A percentile compares a stretch with the other conserved stretches of the same genome.
phyloP scores from a whole-genome alignment of 2,888 invertebrate genomes.

The Perithous albicinctus region DNA sequence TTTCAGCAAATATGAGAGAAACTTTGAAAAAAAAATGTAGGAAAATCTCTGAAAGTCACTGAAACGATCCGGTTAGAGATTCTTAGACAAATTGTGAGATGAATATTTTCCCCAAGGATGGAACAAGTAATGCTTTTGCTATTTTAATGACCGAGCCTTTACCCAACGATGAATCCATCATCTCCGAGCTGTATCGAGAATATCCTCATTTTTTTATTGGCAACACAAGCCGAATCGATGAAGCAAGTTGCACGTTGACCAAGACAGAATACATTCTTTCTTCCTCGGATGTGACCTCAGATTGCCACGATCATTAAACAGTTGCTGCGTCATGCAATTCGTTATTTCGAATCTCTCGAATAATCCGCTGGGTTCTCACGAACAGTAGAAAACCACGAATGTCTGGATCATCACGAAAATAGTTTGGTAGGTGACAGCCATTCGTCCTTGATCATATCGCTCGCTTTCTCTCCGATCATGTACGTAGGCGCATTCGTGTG shows the following conservation, averaged over 20 bases:
- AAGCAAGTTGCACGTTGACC: background rate
- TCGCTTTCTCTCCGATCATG: conserved; percentile 88
- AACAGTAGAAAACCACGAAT: background rate
- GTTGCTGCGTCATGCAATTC: background rate
- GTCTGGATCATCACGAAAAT: conserved; percentile 8
- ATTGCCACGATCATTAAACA: background rate
- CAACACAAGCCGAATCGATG: background rate
- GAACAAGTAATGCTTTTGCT: background rate
- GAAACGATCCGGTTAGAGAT: no score
- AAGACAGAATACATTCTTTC: background rate
- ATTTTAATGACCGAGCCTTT: background rate
- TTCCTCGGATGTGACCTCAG: background rate
- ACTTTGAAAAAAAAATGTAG: no score
- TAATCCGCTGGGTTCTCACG: background rate
- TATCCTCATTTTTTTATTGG: background rate
- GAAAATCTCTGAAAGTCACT: no score
- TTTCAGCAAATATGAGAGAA: no score
- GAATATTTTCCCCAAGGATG: no score
- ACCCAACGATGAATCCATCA: background rate
- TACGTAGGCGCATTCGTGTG: conserved; percentile 87
- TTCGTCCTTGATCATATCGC: conserved; percentile 86
- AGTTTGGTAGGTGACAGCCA: conserved; percentile 75
- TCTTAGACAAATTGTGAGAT: no score
- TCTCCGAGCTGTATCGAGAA: background rate
- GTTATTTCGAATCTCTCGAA: background rate